Percentiles rank a stretch among this genome's conserved stretches.
Evolutionary conservation across 1,140 invertebrate species (phyloP).

Genomic region (Armadillidium nasatum): DNA sequence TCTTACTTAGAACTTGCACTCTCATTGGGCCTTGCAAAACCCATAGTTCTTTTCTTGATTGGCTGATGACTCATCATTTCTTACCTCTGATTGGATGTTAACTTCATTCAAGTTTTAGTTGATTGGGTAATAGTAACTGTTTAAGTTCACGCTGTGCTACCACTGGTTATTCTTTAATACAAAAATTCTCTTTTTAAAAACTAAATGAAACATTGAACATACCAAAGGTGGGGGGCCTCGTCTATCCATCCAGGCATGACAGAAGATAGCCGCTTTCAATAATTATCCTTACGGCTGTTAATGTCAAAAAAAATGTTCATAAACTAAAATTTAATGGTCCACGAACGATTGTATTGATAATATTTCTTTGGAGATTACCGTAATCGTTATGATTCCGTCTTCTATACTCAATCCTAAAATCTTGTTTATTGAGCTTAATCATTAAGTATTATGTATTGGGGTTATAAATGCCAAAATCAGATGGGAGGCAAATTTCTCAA

Average conservation of each 20-base stretch:
- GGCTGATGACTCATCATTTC: conserved; percentile 37
- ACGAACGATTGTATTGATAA: conserved; percentile 11
- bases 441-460: not conserved
- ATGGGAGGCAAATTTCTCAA: not conserved
- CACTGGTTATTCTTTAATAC: conserved; percentile 3
- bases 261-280: not conserved
- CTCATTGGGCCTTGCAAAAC: conserved; percentile 36
- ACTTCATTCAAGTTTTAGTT: conserved; percentile 29
- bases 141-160: conserved; percentile 21
- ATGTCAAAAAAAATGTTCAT: conserved; percentile 7
- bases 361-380: not conserved
- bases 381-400: not conserved
- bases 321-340: conserved; percentile 11
- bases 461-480: too few species aligned
- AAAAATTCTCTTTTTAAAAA: conserved; percentile 17
- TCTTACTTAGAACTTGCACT: conserved; percentile 39
- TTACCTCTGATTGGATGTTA: conserved; percentile 36
- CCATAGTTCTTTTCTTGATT: conserved; percentile 30
- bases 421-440: conserved; percentile 3
- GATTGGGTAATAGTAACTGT: conserved; percentile 10
- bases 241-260: not conserved
- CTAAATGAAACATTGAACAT: conserved; percentile 8
- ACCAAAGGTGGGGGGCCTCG: not conserved
- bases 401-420: not conserved
- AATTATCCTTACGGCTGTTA: not conserved